Conservation (phyloP, 2,797 vertebrate genomes). For the Anisognathus igniventris region DNA sequence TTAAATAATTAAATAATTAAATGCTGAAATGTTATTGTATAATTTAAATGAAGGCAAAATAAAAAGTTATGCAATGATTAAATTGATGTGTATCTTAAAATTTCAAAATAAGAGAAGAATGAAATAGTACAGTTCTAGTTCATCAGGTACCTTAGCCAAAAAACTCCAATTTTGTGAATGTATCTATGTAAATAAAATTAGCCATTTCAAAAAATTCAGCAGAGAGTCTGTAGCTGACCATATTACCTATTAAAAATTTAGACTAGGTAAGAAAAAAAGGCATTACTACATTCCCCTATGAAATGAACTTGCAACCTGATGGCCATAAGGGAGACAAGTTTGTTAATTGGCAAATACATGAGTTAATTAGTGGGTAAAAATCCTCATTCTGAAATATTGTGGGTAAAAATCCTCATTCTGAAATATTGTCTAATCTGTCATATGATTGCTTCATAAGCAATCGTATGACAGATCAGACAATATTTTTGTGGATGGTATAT, state of each 20-base stretch:
- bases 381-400: not conserved
- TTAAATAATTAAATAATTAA: not conserved
- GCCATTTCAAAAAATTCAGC: not conserved
- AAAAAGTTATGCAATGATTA: not conserved
- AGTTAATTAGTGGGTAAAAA: not conserved
- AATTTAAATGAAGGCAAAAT: not conserved
- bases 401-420: not conserved
- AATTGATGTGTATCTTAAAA: not conserved
- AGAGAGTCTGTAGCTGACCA: not conserved
- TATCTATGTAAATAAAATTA: not conserved
- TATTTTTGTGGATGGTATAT: not conserved
- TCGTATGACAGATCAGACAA: not conserved
- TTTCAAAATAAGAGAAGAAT: not conserved
- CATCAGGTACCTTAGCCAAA: not conserved
- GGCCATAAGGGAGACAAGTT: not conserved
- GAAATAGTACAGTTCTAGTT: not conserved
- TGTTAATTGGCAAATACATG: not conserved
- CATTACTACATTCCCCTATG: not conserved
- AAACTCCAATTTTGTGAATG: not conserved
- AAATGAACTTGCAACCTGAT: not conserved
- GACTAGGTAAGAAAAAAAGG: not conserved
- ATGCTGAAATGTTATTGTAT: not conserved
- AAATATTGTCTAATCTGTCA: not conserved
- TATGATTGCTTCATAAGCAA: not conserved
- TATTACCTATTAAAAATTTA: not conserved